These are phyloP conservation scores for Drosophila kurseongensis DNA, from an alignment of 1,140 invertebrate genomes.

Conservation along the genomic window DNA sequence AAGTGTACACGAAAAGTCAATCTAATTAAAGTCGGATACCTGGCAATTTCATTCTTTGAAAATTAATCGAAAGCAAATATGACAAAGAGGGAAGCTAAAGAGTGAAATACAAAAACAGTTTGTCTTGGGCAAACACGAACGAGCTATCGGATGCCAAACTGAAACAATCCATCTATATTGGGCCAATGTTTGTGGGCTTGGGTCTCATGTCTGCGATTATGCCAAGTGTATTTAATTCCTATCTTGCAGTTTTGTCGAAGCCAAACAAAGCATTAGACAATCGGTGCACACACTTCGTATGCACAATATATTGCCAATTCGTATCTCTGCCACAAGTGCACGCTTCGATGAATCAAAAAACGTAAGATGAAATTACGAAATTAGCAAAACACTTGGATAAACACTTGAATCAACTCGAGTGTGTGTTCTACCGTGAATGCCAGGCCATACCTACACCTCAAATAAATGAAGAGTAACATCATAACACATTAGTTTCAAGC, in stretches of 20 bases:
- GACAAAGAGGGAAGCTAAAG: not conserved
- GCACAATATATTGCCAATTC: conserved; percentile 44
- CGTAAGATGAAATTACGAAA: conserved; percentile 31
- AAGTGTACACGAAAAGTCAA: conserved; percentile 2
- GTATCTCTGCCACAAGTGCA: conserved; percentile 40
- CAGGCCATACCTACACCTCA: conserved; percentile 5
- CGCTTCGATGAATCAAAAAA: conserved; percentile 49
- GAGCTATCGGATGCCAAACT: conserved; percentile 18
- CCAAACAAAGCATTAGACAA: conserved; percentile 40
- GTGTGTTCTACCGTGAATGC: conserved; percentile 14
- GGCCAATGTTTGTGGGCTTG: conserved; percentile 15
- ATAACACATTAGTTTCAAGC: not conserved
- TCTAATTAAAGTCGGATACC: conserved; percentile 52
- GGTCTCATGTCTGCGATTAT: conserved; percentile 39
- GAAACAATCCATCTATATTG: conserved; percentile 8
- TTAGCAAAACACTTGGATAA: conserved; percentile 44
- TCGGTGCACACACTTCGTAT: conserved; percentile 34
- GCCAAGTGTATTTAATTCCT: conserved; percentile 64
- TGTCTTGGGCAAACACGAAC: conserved; percentile 18
- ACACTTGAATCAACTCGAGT: conserved; percentile 31
- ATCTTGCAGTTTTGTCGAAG: conserved; percentile 37
- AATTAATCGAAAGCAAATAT: conserved; percentile 51
- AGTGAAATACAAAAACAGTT: conserved; percentile 6
- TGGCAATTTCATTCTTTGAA: conserved; percentile 9
- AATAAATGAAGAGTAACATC: not conserved